phyloP scores from a whole-genome alignment of 2,797 vertebrate genomes.

The Gastrophryne carolinensis region DNA sequence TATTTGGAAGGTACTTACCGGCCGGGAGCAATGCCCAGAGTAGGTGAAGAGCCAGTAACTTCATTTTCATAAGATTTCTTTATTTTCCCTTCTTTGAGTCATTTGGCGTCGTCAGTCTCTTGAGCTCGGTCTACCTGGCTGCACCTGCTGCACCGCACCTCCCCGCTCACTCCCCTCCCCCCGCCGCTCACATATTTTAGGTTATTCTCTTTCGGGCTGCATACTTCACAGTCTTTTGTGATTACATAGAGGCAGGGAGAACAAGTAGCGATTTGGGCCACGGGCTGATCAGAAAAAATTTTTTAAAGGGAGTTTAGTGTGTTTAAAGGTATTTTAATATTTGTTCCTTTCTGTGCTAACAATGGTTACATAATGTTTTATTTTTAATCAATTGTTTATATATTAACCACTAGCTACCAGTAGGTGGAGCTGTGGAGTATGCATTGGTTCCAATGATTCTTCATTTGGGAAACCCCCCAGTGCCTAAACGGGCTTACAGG shows the following conservation, averaged over 20 bases:
- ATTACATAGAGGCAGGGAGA: background rate
- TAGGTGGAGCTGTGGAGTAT: too few species aligned
- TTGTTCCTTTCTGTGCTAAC: too few species aligned
- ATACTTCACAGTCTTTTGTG: background rate
- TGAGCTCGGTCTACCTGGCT: background rate
- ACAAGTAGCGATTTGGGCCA: too few species aligned
- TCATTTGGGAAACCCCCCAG: too few species aligned
- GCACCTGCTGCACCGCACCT: background rate
- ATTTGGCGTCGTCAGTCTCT: background rate
- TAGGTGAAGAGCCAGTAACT: background rate
- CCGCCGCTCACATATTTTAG: constrained; percentile 5
- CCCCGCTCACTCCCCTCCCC: background rate
- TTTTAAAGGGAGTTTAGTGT: too few species aligned
- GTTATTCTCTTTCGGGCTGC: background rate
- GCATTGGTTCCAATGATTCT: too few species aligned
- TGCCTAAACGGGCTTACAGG: too few species aligned
- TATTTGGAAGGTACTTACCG: constrained; percentile 1
- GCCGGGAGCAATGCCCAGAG: background rate
- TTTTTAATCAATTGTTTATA: too few species aligned
- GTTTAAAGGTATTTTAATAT: too few species aligned
- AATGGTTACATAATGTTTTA: too few species aligned
- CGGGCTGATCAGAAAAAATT: too few species aligned
- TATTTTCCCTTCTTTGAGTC: background rate
- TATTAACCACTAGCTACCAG: too few species aligned
- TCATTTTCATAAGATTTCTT: constrained; percentile 6